Conservation (phyloP, 2,888 invertebrate species). For the Lypha dubia region DNA sequence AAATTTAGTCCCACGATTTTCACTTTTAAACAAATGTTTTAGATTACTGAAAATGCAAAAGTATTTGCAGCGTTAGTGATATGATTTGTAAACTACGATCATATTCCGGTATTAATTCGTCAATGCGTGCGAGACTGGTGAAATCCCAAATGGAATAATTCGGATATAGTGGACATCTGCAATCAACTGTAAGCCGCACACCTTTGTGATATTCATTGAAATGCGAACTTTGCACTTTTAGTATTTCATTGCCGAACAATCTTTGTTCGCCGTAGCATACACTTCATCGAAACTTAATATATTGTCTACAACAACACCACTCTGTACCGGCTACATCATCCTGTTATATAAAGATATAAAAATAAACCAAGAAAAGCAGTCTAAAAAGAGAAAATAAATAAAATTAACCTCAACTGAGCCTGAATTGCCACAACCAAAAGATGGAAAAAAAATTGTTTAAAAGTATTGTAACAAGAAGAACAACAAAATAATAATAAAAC, state of each 20-base stretch:
- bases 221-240: too few relatives aligned
- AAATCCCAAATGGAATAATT: too few relatives aligned
- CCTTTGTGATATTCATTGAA: too few relatives aligned
- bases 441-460: constrained; percentile 33
- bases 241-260: neutral
- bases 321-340: constrained; percentile 10
- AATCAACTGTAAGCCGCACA: too few relatives aligned
- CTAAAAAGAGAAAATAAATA: constrained; percentile 33
- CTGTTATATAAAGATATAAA: constrained; percentile 56
- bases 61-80: too few relatives aligned
- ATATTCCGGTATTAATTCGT: too few relatives aligned
- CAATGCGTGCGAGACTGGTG: too few relatives aligned
- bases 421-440: constrained; percentile 58
- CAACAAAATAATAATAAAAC: constrained; percentile 36
- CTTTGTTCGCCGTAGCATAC: neutral
- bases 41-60: too few relatives aligned
- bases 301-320: neutral
- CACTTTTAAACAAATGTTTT: too few relatives aligned
- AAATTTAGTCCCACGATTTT: too few relatives aligned
- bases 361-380: constrained; percentile 33
- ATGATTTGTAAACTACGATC: too few relatives aligned
- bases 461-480: constrained; percentile 2
- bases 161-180: too few relatives aligned
- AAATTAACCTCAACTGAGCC: constrained; percentile 44
- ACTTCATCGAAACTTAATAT: neutral